Conservation (phyloP, 2,113 vertebrate genomes). For the Crotalus helleri region DNA sequence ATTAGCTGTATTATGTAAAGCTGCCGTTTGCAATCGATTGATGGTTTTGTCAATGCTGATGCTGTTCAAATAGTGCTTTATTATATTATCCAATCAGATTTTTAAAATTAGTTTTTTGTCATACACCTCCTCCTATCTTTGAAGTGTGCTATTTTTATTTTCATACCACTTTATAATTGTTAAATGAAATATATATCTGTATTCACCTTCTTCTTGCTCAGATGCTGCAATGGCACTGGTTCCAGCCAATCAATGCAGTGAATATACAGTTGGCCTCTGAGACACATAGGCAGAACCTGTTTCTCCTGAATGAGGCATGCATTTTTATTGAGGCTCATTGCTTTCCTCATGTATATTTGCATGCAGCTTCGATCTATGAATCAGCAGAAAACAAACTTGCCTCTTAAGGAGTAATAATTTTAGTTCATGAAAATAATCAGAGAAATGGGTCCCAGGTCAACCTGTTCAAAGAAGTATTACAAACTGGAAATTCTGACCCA, state of each 20-base stretch:
- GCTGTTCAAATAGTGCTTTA: neutral
- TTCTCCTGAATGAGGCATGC: neutral
- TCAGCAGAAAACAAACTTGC: neutral
- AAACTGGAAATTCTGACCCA: too few relatives aligned
- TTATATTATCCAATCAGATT: neutral
- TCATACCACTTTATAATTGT: neutral
- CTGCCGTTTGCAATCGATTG: neutral
- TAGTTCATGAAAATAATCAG: neutral
- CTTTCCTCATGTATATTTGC: neutral
- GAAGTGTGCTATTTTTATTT: neutral
- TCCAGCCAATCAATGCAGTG: neutral
- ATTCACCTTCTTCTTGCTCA: neutral
- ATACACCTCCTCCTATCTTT: neutral
- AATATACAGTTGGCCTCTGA: neutral
- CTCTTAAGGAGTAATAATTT: neutral
- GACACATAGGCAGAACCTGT: neutral
- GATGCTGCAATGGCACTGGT: neutral
- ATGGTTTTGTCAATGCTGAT: neutral
- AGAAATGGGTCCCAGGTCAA: neutral
- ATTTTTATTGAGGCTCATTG: neutral
- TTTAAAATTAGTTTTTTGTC: neutral
- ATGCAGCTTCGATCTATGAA: neutral
- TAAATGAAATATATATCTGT: neutral
- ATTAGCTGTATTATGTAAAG: neutral
- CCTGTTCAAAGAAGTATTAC: neutral